A percentile compares a stretch with the other conserved stretches of the same genome.
phyloP scores from a whole-genome alignment of 2,888 invertebrate species.

The Erebia palarica region DNA sequence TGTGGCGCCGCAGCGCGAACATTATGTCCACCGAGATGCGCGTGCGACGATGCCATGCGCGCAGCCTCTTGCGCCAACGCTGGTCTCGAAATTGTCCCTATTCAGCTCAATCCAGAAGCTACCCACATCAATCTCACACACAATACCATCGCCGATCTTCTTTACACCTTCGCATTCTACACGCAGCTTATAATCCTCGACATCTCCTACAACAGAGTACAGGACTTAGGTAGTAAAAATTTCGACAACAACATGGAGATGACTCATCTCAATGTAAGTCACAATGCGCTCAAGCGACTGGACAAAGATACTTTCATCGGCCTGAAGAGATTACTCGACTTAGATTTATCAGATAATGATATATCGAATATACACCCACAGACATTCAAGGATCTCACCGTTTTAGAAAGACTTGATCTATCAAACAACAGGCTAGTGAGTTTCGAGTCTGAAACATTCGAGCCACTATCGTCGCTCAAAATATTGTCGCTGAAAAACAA shows the following conservation, averaged over 20 bases:
- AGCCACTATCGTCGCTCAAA: slow-evolving; percentile 86
- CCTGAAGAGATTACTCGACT: slow-evolving; percentile 84
- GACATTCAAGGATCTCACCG: slow-evolving; percentile 90
- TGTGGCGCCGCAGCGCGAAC: slow-evolving; percentile 81
- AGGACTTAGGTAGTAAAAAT: slow-evolving; percentile 90
- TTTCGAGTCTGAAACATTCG: slow-evolving; percentile 87
- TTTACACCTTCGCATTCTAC: slow-evolving; percentile 91
- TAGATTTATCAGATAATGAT: slow-evolving; percentile 90
- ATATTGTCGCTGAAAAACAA: slow-evolving; percentile 90
- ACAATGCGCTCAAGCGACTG: slow-evolving; percentile 87
- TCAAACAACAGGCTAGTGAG: slow-evolving; percentile 89
- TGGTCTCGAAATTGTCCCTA: slow-evolving; percentile 92
- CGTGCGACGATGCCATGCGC: slow-evolving; percentile 90
- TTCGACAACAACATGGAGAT: slow-evolving; percentile 90
- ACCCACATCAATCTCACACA: slow-evolving; percentile 91
- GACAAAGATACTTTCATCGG: slow-evolving; percentile 90
- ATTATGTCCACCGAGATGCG: slow-evolving; percentile 91
- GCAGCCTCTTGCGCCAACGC: slow-evolving; percentile 90
- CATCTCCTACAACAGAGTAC: slow-evolving; percentile 91
- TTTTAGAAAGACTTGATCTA: slow-evolving; percentile 88
- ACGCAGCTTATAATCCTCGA: slow-evolving; percentile 90
- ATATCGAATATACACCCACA: slow-evolving; percentile 87
- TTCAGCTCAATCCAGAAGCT: slow-evolving; percentile 94
- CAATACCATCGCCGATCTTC: slow-evolving; percentile 90
- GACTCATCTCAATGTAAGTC: slow-evolving; percentile 88